Base-by-base conservation (phyloP, 2,113 vertebrate species). In the Dromiciops gliroides region DNA sequence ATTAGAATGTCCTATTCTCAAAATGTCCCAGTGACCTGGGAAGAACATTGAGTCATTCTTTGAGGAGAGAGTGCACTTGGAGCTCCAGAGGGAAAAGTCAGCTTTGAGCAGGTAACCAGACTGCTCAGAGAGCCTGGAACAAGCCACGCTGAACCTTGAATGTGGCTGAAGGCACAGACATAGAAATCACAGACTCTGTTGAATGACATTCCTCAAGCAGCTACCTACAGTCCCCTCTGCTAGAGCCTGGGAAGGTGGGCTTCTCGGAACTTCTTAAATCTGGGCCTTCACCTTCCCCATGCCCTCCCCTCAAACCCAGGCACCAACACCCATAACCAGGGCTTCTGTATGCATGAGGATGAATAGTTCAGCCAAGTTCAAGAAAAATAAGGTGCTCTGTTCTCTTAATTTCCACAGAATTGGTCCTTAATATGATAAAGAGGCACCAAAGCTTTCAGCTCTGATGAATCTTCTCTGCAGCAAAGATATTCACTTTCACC, bases 281-380 rank as follows among this genome's bases (percentile, higher is more conserved):
- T 4, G 26, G 11, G 48, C n/a, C 89, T 47, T 52, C 23, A 47
- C 52, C 44, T 50, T 37, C 83, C 50, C 75, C 28, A 4, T 28
- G 48, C 53, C 47, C 11, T 67, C 2, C 28, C n/a, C 16, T 83
- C 16, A 50, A 48, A 37, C 47, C 2, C 2, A 14, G 4, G 37
- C 51, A 28, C 47, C 1, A 1, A 10, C 4, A 0, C 0, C 90
- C 89, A 0, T 0, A 8, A 26, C n/a, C 37, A 0, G 1, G 48
- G 90, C 2, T 50, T 26, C 94, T 52, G 48, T 23, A 3, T 22
- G 37, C 50, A 16, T 83, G 48, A 91, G 92, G 75, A 94, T 44
- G 47, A 56, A 91, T 91, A 92, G 49, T 25, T 56, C 93, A 92
- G 90, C 91, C 8, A 26, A 89, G 56, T 50, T 22, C 92, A 49